Base-by-base conservation (phyloP, 1,140 invertebrate genomes). In the Pseudachorutes palmiensis region DNA sequence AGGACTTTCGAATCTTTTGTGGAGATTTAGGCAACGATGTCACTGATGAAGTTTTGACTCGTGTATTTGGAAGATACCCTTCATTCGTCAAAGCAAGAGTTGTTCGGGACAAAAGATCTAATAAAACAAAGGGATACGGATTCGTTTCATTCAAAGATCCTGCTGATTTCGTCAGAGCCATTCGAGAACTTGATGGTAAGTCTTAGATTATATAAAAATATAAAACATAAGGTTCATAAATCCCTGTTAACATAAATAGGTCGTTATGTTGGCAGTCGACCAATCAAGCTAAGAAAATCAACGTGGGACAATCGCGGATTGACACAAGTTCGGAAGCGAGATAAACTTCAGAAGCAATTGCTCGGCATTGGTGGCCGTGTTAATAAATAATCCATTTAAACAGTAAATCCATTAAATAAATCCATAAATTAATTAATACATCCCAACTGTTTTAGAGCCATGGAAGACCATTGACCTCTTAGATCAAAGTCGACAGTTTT, bases 21-120 rank as follows among this genome's bases (percentile, higher is more conserved):
- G 97, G 97, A 36, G 97, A 99, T 84, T 81, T 99, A 3, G 97
- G 97, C 1, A 99, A 99, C 79, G 97, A 99, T 80, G 96, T 98
- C 0, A 98, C 94, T 0, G 97, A 99, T 76, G 97, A 99, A 78
- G 84, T 96, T 58, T 80, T 99, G 12, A 87, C 88, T 0, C 82
- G 95, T 74, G 95, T 94, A 0, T 99, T 99, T 76, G 90, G 89
- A 74, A 94, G 95, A 77, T 99, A 92, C 81, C 85, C 89, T 0
- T 97, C 94, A 48, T 99, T 99, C 79, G 84, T 90, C 76, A 89
- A 87, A 77, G 96, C 97, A 0, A 95, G 95, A 79, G 96, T 99
- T 3, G 86, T 99, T 1, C 81, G 97, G 70, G 97, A 99, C 77
- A 97, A 96, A 76, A 80, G 95, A 57, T 96, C 94, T 0, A 98